Evolutionary conservation across 2,797 vertebrate species (phyloP), one percentile per base, ranked within the genome.

Genomic region (Micrastur ruficollis): DNA sequence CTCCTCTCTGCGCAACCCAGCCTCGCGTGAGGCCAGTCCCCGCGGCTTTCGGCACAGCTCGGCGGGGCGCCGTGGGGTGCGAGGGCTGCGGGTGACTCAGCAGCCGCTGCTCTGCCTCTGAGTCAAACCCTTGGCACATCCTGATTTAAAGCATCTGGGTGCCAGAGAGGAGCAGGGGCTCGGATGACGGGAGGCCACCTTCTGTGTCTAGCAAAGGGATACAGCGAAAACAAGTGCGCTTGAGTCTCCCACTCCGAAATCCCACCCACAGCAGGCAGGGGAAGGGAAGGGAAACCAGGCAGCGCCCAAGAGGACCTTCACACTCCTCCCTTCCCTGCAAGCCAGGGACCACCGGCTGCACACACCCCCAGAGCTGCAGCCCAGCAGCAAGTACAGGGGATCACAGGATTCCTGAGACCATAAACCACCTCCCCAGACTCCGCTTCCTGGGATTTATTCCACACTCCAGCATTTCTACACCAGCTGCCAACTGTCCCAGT

Each of bases 201-300:
- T 47, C 73, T 49, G 1, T 2, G 78, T 42, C 87, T 46, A 38
- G 79, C 56, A 9, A 6, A 26, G 25, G 86, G 67, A 89, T 92
- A 80, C 34, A 1, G 40, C 0, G 6, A 36, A 75, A 74, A 72
- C 0, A 1, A 50, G 5, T 0, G 20, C 38, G 31, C 5, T 46
- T 0, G 0, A n/a, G 13, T 27, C n/a, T 59, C 59, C 63, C 36
- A 2, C 55, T 59, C 80, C 40, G 56, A 72, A 80, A 90, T 27
- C 52, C 72, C 8, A 0, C 26, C 53, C 34, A 2, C 59, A 59
- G 34, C 50, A 25, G 56, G 59, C 31, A 46, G 29, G 21, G 46
- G 23, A 50, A 79, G 61, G 12, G 73, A 62, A 59, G 29, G 18
- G 9, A 47, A 72, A 50, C 3, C 32, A 50, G 38, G 56, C 53